Evolutionary conservation across 2,797 vertebrate species (phyloP).

Genomic region (Spinus pinus): DNA sequence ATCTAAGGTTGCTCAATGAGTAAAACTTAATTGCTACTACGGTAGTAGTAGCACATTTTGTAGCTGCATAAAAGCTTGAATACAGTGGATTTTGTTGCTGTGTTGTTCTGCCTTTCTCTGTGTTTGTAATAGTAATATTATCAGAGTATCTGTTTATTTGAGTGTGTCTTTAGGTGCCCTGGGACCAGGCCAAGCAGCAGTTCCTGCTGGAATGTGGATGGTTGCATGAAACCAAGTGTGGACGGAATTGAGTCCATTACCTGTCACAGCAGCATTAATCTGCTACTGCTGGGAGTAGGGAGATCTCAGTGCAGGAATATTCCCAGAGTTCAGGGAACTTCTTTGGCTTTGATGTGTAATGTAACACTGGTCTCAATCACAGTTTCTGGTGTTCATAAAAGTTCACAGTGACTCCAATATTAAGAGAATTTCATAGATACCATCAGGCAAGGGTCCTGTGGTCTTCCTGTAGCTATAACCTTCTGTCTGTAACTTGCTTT

Average conservation of each 20-base stretch:
- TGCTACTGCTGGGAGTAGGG: not conserved
- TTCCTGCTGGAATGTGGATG: not conserved
- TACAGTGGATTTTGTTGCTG: not conserved
- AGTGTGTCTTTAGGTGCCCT: not conserved
- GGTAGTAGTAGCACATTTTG: fast-evolving
- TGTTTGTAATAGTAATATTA: not conserved
- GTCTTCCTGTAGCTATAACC: not conserved
- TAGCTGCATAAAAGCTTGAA: not conserved
- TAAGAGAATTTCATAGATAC: not conserved
- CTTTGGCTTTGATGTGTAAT: not conserved
- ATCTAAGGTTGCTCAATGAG: fast-evolving
- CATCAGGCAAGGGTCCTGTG: not conserved
- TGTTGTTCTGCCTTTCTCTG: not conserved
- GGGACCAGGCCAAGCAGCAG: not conserved
- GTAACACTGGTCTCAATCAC: not conserved
- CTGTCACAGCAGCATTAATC: not conserved
- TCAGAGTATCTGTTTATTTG: not conserved
- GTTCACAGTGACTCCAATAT: fast-evolving
- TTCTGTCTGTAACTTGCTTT: not conserved
- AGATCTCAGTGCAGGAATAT: not conserved
- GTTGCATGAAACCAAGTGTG: fast-evolving
- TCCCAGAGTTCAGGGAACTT: fast-evolving
- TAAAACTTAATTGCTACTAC: not conserved
- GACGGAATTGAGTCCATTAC: fast-evolving
- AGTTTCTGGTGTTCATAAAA: not conserved